phyloP scores from a whole-genome alignment of 1,140 invertebrate genomes.

The Oppia nitens region DNA sequence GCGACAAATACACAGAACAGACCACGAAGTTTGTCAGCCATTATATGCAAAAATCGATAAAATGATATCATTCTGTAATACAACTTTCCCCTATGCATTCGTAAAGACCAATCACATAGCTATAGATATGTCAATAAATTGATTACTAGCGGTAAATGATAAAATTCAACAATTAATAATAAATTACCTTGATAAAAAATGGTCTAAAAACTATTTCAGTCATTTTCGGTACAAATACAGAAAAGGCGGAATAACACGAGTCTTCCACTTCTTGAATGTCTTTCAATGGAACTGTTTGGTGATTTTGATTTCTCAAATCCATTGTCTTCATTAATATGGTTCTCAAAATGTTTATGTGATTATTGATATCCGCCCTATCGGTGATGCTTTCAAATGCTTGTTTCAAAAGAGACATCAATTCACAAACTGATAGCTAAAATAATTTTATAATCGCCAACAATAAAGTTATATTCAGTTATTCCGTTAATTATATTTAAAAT shows the following conservation, averaged over 20 bases:
- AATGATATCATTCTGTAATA: slow-evolving; percentile 57
- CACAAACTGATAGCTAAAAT: not conserved
- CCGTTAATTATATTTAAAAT: too few relatives aligned
- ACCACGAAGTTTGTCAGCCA: slow-evolving; percentile 64
- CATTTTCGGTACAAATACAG: slow-evolving; percentile 60
- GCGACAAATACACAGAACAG: slow-evolving; percentile 75
- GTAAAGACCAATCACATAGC: slow-evolving; percentile 57
- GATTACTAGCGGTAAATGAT: not conserved
- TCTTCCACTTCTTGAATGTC: slow-evolving; percentile 44
- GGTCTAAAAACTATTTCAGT: slow-evolving; percentile 72
- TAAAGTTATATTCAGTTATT: too few relatives aligned
- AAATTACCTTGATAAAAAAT: slow-evolving; percentile 49
- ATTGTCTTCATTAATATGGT: slow-evolving; percentile 11
- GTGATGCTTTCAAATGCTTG: not conserved
- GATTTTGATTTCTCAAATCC: slow-evolving; percentile 1
- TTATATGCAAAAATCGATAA: slow-evolving; percentile 52
- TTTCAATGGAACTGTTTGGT: not conserved
- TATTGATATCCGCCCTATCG: not conserved
- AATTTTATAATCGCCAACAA: too few relatives aligned
- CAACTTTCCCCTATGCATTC: slow-evolving; percentile 38
- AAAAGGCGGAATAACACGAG: slow-evolving; percentile 50
- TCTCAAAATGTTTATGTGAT: slow-evolving; percentile 6
- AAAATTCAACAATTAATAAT: not conserved
- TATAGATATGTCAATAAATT: not conserved
- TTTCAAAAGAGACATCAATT: slow-evolving; percentile 7